A percentile compares a stretch with the other conserved stretches of the same genome.
Evolutionary conservation across 2,113 vertebrate genomes (phyloP).

Genomic region (Corynorhinus townsendii): DNA sequence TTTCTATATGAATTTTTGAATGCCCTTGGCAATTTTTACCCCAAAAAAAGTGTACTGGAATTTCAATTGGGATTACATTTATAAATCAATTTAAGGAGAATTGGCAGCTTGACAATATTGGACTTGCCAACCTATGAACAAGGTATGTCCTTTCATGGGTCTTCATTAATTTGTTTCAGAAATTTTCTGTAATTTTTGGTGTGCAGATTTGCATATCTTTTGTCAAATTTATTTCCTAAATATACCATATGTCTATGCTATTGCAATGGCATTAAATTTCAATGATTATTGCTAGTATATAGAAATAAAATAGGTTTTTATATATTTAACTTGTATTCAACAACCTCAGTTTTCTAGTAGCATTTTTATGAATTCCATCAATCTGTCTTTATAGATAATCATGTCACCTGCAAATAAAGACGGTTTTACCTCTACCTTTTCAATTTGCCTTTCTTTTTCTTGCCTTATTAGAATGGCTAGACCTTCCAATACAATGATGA

Average conservation of each 20-base stretch:
- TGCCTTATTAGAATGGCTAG: neutral
- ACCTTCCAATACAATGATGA: neutral
- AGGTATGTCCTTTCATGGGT: neutral
- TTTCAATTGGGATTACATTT: neutral
- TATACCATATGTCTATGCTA: neutral
- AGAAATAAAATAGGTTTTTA: neutral
- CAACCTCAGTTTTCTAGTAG: neutral
- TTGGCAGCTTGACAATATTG: neutral
- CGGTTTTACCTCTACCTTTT: neutral
- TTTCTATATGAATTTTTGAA: conserved; percentile 9
- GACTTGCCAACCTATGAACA: neutral
- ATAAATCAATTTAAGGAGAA: neutral
- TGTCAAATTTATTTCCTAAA: neutral
- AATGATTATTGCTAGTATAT: neutral
- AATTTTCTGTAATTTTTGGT: neutral
- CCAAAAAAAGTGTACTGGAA: neutral
- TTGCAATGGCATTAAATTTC: neutral
- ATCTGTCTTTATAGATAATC: neutral
- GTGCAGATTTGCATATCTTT: neutral
- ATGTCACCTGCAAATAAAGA: neutral
- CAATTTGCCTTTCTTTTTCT: neutral
- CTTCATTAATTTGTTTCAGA: neutral
- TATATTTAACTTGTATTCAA: neutral
- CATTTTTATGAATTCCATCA: neutral
- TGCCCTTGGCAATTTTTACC: neutral